A percentile compares a stretch with the other conserved stretches of the same genome.
phyloP scores from a whole-genome alignment of 2,113 vertebrate genomes.

The Shinisaurus crocodilurus region DNA sequence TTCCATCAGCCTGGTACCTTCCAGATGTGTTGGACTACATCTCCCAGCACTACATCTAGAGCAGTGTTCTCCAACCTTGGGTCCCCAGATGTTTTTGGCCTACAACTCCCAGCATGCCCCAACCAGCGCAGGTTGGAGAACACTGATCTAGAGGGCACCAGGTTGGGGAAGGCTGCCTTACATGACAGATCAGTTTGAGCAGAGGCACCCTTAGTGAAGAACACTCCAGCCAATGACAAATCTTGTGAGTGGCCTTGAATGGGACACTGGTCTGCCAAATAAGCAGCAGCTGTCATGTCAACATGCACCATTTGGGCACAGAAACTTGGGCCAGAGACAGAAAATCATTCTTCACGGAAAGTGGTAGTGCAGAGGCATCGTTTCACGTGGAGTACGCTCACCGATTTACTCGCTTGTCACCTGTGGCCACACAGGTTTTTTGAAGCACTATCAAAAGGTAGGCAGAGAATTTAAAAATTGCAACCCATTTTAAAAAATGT shows the following conservation, averaged over 20 bases:
- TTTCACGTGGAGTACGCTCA: neutral
- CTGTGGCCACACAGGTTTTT: neutral
- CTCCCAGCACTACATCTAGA: too few species aligned
- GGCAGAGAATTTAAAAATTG: neutral
- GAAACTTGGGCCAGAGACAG: neutral
- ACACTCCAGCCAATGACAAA: neutral
- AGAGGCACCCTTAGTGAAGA: neutral
- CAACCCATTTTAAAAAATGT: neutral
- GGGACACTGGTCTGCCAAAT: neutral
- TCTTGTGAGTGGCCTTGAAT: neutral
- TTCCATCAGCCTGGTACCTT: too few species aligned
- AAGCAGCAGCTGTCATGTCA: neutral
- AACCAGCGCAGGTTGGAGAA: too few species aligned
- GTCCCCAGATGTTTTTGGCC: too few species aligned
- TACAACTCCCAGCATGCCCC: too few species aligned
- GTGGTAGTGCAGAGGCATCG: neutral
- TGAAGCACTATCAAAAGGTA: neutral
- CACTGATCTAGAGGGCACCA: too few species aligned
- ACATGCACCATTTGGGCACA: too few species aligned
- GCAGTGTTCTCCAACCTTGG: too few species aligned
- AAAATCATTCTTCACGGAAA: neutral
- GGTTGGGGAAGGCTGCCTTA: neutral
- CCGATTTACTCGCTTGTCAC: neutral
- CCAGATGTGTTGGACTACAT: too few species aligned
- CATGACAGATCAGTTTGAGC: neutral